Base-by-base conservation (phyloP, 2,888 invertebrate genomes). In the Congeria kusceri region DNA sequence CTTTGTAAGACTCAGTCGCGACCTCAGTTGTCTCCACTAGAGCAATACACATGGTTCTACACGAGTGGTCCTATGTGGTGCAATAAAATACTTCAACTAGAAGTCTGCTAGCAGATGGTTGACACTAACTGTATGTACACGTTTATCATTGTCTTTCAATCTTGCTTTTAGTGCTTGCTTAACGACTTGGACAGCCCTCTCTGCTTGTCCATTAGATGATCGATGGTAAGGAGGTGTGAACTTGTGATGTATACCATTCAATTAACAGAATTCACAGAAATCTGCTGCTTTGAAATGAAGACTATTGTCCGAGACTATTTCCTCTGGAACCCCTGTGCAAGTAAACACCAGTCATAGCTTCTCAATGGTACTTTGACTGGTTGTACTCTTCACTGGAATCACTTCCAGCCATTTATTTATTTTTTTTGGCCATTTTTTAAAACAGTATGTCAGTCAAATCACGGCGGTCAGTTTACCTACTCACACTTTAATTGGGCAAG, bases 201-300 rank as follows among this genome's bases (percentile, higher is more conserved):
- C 78, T 13, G 78, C 78, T 25, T 64, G 56, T 20, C 79, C 72
- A 59, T 81, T 74, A 20, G 77, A 74, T 7, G 58, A 39, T 44
- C 69, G 73, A 58, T 73, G 66, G 44, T 75, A 79, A 18, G 79
- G 68, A 9, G 80, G 71, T 7, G 57, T 53, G 9, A 68, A 32
- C 11, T 61, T 75, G 46, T 81, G 66, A 49, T 65, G 71, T 5
- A 84, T 46, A n/a, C 81, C 75, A 62, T 75, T 81, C 9, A 47
- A 13, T 47, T 29, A 57, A 29, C 77, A 46, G 39, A 81, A 83
- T 15, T 27, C n/a, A 29, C 71, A n/a, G 65, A 77, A 80, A 20
- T 68, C 61, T 13, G 18, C 27, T 2, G 74, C 70, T 18, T 58
- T 70, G 53, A 83, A 77, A 23, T 77, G 71, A 0, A 77, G 67